A percentile compares a stretch with the other conserved stretches of the same genome.
These are phyloP conservation scores for Drosophila micromelanica DNA, from an alignment of 1,140 invertebrate species.

Conservation along the genomic window DNA sequence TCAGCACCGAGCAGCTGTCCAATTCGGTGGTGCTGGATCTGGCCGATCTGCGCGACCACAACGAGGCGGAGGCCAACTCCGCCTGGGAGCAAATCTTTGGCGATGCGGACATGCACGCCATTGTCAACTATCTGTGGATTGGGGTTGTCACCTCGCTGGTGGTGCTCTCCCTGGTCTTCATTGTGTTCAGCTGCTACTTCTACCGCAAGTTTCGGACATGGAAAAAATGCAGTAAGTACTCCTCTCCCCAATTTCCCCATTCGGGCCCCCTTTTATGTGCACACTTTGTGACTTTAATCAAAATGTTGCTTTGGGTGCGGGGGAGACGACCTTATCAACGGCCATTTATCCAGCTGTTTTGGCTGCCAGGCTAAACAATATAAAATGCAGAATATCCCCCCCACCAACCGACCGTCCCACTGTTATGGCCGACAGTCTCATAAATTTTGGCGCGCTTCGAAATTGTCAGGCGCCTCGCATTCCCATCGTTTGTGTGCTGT, in stretches of 20 bases:
- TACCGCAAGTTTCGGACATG: slow-evolving; percentile 82
- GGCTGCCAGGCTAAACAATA: slow-evolving; percentile 63
- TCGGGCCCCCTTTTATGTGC: slow-evolving; percentile 28
- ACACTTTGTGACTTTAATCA: slow-evolving; percentile 54
- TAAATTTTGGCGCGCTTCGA: slow-evolving; percentile 76
- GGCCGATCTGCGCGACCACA: slow-evolving; percentile 67
- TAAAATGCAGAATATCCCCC: slow-evolving; percentile 66
- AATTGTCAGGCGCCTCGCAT: slow-evolving; percentile 59
- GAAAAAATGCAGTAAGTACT: slow-evolving; percentile 84
- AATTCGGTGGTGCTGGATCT: slow-evolving; percentile 79
- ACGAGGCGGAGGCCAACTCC: slow-evolving; percentile 11
- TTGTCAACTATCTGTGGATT: slow-evolving; percentile 84
- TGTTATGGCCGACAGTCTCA: slow-evolving; percentile 56
- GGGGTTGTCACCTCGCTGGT: slow-evolving; percentile 79
- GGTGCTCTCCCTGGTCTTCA: slow-evolving; percentile 75
- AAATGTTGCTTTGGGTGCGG: slow-evolving; percentile 29
- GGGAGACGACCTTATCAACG: slow-evolving; percentile 48
- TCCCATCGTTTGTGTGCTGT: slow-evolving; percentile 57
- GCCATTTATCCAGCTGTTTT: slow-evolving; percentile 68
- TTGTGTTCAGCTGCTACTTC: slow-evolving; percentile 82
- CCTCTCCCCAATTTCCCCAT: slow-evolving; percentile 7
- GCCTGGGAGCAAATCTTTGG: slow-evolving; percentile 59
- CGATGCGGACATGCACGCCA: slow-evolving; percentile 74
- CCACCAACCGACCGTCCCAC: neutral
- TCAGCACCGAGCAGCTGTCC: slow-evolving; percentile 76